Evolutionary conservation across 2,113 vertebrate genomes (phyloP).

Genomic region (Neodon shergylaensis): DNA sequence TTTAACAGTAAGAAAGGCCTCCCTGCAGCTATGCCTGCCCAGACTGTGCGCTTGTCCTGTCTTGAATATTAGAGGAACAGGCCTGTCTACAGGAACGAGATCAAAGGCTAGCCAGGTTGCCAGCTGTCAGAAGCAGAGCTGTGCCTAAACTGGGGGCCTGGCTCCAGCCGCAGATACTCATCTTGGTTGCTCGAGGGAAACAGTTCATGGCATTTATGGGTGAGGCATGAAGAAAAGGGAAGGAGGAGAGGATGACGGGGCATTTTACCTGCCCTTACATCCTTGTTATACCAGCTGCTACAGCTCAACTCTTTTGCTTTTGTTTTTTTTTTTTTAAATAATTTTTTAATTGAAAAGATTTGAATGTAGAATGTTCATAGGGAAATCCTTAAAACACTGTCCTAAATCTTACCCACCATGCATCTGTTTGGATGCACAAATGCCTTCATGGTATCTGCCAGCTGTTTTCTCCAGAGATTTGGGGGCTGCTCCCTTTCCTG

Average conservation of each 20-base stretch:
- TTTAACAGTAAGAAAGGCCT: background rate
- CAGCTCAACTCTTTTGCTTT: background rate
- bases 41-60: constrained; percentile 26
- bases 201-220: background rate
- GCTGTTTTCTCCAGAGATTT: background rate
- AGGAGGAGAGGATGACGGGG: background rate
- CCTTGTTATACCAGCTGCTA: background rate
- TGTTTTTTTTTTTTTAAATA: background rate
- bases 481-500: background rate
- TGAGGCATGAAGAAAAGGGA: background rate
- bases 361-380: background rate
- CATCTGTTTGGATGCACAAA: background rate
- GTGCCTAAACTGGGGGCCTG: constrained; percentile 60
- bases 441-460: constrained; percentile 27
- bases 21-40: constrained; percentile 57
- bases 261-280: background rate
- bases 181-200: constrained; percentile 55
- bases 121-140: constrained; percentile 56
- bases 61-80: constrained; percentile 57
- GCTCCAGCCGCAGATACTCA: background rate
- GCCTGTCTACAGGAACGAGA: constrained; percentile 29
- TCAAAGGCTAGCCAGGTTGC: constrained; percentile 67
- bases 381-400: background rate
- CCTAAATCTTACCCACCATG: background rate
- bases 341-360: background rate